These are phyloP conservation scores for Cotesia congregata DNA, from an alignment of 2,888 invertebrate species.

Conservation along the genomic window DNA sequence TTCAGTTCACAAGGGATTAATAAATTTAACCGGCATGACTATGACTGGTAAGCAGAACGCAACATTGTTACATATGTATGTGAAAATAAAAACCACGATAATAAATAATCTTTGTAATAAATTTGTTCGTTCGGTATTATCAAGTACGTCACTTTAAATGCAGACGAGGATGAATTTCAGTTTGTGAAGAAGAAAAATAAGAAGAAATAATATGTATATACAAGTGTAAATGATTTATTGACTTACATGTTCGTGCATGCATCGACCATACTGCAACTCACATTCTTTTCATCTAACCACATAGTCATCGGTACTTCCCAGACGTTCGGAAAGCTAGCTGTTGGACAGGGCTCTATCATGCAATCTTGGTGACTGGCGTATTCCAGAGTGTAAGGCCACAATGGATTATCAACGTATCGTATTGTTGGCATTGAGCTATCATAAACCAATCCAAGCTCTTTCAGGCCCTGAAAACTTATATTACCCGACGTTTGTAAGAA, in stretches of 20 bases:
- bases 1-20: constrained; percentile 2
- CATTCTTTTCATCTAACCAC: constrained; percentile 70
- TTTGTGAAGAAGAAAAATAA: constrained; percentile 1
- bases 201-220: neutral
- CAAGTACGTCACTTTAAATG: constrained; percentile 14
- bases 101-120: constrained; percentile 38
- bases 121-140: constrained; percentile 26
- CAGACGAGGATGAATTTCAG: constrained; percentile 2
- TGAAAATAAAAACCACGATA: neutral
- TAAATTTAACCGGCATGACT: neutral
- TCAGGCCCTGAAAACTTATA: constrained; percentile 74
- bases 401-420: constrained; percentile 67
- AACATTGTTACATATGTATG: neutral
- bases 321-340: constrained; percentile 73
- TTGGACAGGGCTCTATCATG: constrained; percentile 74
- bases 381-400: constrained; percentile 81
- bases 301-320: constrained; percentile 80
- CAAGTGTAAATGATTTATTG: constrained; percentile 7
- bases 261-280: constrained; percentile 75
- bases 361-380: constrained; percentile 75
- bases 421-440: constrained; percentile 77
- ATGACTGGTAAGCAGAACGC: neutral
- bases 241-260: constrained; percentile 72
- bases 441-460: constrained; percentile 72
- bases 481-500: constrained; percentile 75